Conservation (phyloP, 2,797 vertebrate species). For the Sparidentex hasta region DNA sequence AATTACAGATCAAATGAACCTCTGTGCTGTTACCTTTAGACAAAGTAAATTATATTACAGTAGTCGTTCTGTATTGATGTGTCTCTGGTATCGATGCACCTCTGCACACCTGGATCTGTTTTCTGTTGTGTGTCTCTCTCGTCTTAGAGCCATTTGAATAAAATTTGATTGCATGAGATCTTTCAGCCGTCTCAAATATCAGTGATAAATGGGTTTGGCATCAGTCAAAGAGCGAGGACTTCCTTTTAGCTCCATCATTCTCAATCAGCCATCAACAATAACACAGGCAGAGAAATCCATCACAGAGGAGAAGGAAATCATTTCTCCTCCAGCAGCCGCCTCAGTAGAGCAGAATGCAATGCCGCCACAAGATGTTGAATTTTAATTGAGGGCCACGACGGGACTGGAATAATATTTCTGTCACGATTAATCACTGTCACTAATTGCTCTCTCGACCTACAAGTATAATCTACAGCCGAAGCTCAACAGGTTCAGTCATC, state of each 20-base stretch:
- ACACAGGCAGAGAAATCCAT: slow-evolving; percentile 20
- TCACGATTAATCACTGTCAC: slow-evolving; percentile 39
- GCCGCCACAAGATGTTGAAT: slow-evolving; percentile 12
- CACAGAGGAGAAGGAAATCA: slow-evolving; percentile 21
- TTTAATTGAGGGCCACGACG: slow-evolving; percentile 17
- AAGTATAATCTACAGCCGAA: slow-evolving; percentile 24
- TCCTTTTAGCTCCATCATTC: slow-evolving; percentile 36
- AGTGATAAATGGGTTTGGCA: slow-evolving; percentile 18
- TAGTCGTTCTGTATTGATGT: background rate
- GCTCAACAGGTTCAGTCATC: slow-evolving; percentile 35
- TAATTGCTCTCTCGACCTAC: slow-evolving; percentile 54
- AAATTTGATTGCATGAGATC: slow-evolving; percentile 34
- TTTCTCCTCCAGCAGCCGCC: background rate
- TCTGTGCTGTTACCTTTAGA: too few species aligned
- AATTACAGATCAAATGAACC: too few species aligned
- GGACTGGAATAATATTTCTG: slow-evolving; percentile 47
- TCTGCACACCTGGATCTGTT: slow-evolving; percentile 3
- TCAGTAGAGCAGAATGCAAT: background rate
- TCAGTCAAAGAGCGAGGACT: slow-evolving; percentile 22
- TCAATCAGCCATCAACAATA: slow-evolving; percentile 17
- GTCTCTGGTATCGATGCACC: background rate
- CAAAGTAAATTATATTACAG: background rate
- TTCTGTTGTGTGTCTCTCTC: background rate
- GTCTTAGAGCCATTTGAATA: background rate
- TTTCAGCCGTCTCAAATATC: slow-evolving; percentile 13